Conservation (phyloP, 2,888 invertebrate species). For the Dione juno region DNA sequence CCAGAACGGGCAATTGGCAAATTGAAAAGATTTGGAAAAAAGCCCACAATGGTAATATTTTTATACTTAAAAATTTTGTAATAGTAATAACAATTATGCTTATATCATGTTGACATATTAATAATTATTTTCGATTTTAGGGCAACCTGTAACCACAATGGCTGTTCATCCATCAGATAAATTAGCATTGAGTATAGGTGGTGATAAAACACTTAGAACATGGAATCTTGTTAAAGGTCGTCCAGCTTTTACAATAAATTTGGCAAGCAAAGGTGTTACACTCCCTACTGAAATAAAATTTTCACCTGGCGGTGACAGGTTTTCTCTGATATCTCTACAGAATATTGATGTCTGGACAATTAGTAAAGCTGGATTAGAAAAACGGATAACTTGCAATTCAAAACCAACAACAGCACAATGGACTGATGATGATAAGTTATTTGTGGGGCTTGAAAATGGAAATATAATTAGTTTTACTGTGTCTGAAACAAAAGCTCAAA, state of each 20-base stretch:
- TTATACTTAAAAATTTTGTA: neutral
- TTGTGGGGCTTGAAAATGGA: constrained; percentile 90
- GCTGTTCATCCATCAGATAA: constrained; percentile 95
- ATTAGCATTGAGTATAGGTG: constrained; percentile 92
- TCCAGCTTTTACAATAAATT: constrained; percentile 94
- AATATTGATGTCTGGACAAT: constrained; percentile 92
- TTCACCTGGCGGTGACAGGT: constrained; percentile 90
- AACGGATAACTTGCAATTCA: constrained; percentile 86
- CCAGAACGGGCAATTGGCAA: constrained; percentile 93
- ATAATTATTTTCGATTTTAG: constrained; percentile 50
- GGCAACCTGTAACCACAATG: constrained; percentile 87
- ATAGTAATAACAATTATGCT: too few species aligned
- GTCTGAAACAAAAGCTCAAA: constrained; percentile 73
- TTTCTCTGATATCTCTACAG: constrained; percentile 88
- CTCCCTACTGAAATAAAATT: constrained; percentile 84
- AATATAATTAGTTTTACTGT: constrained; percentile 84
- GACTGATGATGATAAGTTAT: constrained; percentile 84
- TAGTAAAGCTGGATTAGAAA: constrained; percentile 88
- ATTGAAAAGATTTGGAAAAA: constrained; percentile 91
- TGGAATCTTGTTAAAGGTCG: constrained; percentile 98
- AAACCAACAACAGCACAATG: constrained; percentile 89
- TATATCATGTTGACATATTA: neutral
- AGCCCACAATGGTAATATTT: constrained; percentile 88
- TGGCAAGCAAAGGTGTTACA: constrained; percentile 86
- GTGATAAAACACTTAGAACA: constrained; percentile 92